Conservation (phyloP, 1,140 invertebrate species). For the Diplogasteroides magnus region DNA sequence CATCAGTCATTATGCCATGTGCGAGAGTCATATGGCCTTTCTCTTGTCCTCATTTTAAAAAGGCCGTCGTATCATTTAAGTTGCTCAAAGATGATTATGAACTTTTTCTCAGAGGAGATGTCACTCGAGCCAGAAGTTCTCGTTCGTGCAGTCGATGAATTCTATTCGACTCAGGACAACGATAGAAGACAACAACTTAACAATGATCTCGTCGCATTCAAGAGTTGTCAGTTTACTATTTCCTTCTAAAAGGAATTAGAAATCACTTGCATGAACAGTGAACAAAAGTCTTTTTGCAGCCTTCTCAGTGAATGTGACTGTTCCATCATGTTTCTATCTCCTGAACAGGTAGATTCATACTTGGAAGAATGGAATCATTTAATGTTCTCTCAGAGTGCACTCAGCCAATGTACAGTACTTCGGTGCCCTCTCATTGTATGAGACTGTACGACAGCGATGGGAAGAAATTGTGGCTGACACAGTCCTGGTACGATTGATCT, state of each 20-base stretch:
- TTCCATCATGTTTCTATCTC: background rate
- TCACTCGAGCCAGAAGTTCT: background rate
- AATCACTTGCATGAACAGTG: too few relatives aligned
- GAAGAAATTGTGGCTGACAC: conserved; percentile 5
- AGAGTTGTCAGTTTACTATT: conserved; percentile 8
- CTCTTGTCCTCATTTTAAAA: too few relatives aligned
- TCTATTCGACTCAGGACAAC: conserved; percentile 5
- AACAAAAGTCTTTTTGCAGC: too few relatives aligned
- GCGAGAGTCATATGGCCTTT: too few relatives aligned
- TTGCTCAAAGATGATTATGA: too few relatives aligned
- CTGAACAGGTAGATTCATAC: background rate
- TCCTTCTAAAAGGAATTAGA: background rate
- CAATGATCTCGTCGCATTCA: conserved; percentile 2
- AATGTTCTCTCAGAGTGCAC: too few relatives aligned
- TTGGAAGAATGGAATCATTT: too few relatives aligned
- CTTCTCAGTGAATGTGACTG: too few relatives aligned
- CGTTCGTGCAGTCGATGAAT: conserved; percentile 7
- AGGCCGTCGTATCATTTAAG: too few relatives aligned
- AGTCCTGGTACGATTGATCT: conserved; percentile 9
- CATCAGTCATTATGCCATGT: too few relatives aligned
- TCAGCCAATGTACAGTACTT: conserved; percentile 14
- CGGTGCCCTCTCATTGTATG: conserved; percentile 15
- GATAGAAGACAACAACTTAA: conserved; percentile 1
- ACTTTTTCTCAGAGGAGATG: too few relatives aligned
- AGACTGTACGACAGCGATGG: conserved; percentile 4